Evolutionary conservation across 2,797 vertebrate genomes (phyloP).

Genomic region (Miichthys miiuy): DNA sequence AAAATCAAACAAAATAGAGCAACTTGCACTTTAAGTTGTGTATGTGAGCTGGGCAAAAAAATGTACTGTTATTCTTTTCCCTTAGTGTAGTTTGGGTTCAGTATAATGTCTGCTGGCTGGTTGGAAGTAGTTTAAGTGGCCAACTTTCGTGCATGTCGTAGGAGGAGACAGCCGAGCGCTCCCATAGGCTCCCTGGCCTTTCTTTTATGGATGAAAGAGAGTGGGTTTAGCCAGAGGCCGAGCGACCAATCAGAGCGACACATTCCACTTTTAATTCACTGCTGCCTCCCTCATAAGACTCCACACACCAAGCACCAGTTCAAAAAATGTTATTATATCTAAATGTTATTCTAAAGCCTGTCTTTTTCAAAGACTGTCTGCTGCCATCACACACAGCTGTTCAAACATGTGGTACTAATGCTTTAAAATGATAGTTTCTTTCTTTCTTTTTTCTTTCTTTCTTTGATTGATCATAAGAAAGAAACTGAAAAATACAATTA

Average conservation of each 20-base stretch:
- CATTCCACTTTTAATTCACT: constrained; percentile 82
- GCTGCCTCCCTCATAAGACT: constrained; percentile 74
- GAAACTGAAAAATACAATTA: background rate
- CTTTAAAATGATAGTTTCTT: background rate
- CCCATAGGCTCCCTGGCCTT: constrained; percentile 89
- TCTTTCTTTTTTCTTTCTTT: background rate
- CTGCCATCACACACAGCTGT: constrained; percentile 26
- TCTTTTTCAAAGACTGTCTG: constrained; percentile 30
- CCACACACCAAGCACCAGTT: constrained; percentile 48
- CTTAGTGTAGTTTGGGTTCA: constrained; percentile 81
- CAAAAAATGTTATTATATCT: constrained; percentile 54
- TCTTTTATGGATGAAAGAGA: constrained; percentile 92
- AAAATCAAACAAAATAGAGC: constrained; percentile 39
- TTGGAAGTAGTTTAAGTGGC: constrained; percentile 88
- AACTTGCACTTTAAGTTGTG: constrained; percentile 47
- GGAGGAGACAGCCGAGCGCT: constrained; percentile 84
- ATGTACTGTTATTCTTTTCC: constrained; percentile 72
- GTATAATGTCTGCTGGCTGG: constrained; percentile 84
- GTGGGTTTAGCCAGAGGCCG: constrained; percentile 82
- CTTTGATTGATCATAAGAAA: background rate
- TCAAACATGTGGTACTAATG: constrained; percentile 42
- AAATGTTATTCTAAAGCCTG: constrained; percentile 58
- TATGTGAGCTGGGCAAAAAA: constrained; percentile 55
- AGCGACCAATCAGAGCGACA: constrained; percentile 83
- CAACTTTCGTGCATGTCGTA: constrained; percentile 89